These are phyloP conservation scores for Suillia variegata DNA, from an alignment of 2,888 invertebrate genomes.

Conservation along the genomic window DNA sequence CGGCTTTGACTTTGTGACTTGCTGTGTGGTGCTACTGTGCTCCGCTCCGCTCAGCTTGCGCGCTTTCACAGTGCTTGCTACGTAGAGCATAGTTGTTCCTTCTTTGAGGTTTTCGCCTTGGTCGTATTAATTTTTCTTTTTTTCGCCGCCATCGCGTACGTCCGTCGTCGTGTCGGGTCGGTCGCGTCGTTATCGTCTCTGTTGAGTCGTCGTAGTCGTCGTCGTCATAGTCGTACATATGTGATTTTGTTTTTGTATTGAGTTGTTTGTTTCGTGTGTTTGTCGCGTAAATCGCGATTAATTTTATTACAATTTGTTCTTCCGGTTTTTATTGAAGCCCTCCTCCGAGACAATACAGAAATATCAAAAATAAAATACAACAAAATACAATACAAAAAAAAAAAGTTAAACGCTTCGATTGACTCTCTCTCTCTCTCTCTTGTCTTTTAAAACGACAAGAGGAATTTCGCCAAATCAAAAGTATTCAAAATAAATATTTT, in stretches of 20 bases:
- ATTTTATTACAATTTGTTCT: conserved; percentile 22
- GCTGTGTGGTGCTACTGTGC: conserved; percentile 11
- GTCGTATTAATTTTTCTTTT: neutral
- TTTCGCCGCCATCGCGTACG: neutral
- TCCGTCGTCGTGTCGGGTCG: too few species aligned
- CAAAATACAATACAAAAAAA: too few species aligned
- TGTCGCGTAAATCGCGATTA: conserved; percentile 13
- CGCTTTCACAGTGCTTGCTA: too few species aligned
- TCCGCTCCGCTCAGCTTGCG: neutral
- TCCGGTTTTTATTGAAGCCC: conserved; percentile 15
- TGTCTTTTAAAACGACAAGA: too few species aligned
- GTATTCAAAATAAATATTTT: too few species aligned
- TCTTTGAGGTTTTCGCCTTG: neutral
- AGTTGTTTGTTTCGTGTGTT: neutral
- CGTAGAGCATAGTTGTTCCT: too few species aligned
- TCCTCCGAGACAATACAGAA: conserved; percentile 11
- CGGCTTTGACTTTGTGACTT: conserved; percentile 23
- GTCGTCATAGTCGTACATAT: neutral
- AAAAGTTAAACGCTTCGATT: too few species aligned
- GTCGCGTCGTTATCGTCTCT: too few species aligned
- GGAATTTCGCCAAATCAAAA: too few species aligned
- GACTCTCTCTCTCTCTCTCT: too few species aligned
- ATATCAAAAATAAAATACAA: too few species aligned
- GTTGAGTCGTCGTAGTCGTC: neutral
- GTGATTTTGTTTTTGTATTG: neutral